Base-by-base conservation (phyloP, 2,113 vertebrate genomes). In the Poecile atricapillus region DNA sequence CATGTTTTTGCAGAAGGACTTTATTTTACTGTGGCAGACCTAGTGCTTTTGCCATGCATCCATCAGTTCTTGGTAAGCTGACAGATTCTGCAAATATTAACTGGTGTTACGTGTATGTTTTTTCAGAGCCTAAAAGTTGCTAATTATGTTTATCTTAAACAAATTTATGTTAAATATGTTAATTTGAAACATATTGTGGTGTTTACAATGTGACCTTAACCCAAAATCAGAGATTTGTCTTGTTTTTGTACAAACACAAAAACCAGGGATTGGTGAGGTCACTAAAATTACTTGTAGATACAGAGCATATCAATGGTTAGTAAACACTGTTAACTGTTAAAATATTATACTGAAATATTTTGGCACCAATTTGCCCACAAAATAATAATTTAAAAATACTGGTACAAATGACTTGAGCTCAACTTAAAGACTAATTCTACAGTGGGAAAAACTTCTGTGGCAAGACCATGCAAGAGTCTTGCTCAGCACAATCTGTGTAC, bases 1-100 rank as follows among this genome's bases (percentile, higher is more conserved):
- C 99, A 99, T 1, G 77, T 99, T 93, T 99, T 99, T 97, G 99
- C 99, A 3, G 99, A 99, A 94, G 99, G 99, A 9, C 98, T 99
- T 41, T 99, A 98, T 97, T 99, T 99, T 97, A 99, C 99, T 20
- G 96, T 99, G 95, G 98, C 99, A 19, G 99, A 99, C 91, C 94
- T 99, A 16, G 99, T 99, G 84, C 98, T 99, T 81, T 96, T 99
- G 65, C 99, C 99, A 2, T 99, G 99, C 93, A 96, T 99, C 92
- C 98, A 99, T 97, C 98, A 98, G 37, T 99, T 99, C 97, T 96
- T 99, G 98, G 99, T 99, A 98, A 99, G 98, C 39, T 9, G 10
- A 56, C 24, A 44, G n/a, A 17, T 67, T 91, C 44, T 62, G 28
- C 22, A 46, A 15, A 37, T 25, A 56, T 2, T 39, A 37, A 35